Evolutionary conservation across 2,113 vertebrate species (phyloP), one percentile per base, ranked within the genome.

Genomic region (Cheirogaleus medius): DNA sequence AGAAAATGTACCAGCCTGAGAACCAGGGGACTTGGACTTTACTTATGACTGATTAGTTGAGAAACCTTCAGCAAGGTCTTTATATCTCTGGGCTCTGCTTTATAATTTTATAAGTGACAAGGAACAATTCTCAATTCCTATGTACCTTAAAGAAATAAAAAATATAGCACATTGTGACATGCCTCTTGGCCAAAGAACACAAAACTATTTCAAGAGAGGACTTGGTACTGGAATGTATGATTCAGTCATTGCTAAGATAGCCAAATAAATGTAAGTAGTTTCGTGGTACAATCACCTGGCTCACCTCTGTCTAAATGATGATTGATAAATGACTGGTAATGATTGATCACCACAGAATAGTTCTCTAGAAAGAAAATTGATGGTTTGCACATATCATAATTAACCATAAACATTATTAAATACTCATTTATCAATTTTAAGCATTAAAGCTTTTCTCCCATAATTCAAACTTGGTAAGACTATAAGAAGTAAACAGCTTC

Each of bases 381-480:
- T 42, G 8, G 6, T 37, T 44, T 82, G 1, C 44, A 47, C 9
- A 42, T 47, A 64, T 21, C 74, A 44, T 71, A 88, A 87, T 80
- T 95, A 91, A 83, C 21, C 37, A n/a, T 74, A 83, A 90, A 63
- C 12, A 63, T 81, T 58, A 89, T 49, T 94, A 87, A 96, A 95
- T 0, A 76, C 2, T 37, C 66, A 52, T 64, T 90, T 64, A 58
- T 82, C 23, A 66, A 73, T 66, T 80, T 95, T 86, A 47, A 80
- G 64, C 47, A 94, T 77, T 76, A 76, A 77, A 58, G 2, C 1
- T 37, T 82, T 96, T 83, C 4, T 37, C 5, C 20, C 8, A 95
- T 63, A 83, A 76, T 90, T 97, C 29, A 56, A 6, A 58, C 25
- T 87, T 56, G 25, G 42, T 66, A 91, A 56, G 10, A 89, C 32